Evolutionary conservation across 2,888 invertebrate species (phyloP), one percentile per base, ranked within the genome.

Genomic region (Lagria hirta): DNA sequence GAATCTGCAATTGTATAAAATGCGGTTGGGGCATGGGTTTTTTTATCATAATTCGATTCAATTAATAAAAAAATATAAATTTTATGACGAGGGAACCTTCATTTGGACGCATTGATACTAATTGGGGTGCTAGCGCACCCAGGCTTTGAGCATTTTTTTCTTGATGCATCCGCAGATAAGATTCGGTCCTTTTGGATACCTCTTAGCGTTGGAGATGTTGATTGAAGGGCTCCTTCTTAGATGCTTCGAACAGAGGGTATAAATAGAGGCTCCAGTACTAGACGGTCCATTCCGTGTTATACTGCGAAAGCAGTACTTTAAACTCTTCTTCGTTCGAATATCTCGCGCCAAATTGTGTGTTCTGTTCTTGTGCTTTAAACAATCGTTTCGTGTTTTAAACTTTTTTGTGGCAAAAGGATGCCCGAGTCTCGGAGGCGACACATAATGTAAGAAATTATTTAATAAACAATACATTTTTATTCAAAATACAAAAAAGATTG

Each of bases 201-300:
- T 10, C 7, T 23, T 10, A 28, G 20, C n/a, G 7, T 14, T 21
- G 37, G 28, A 35, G 24, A 43, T 35, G 34, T 24, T 15, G 16
- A 26, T 15, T 32, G 35, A 41, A 42, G 41, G 42, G 37, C 33
- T 29, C 27, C 36, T 36, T 20, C 28, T 4, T 22, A 22, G 34
- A 21, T 37, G 27, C 38, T 36, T 27, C 26, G 33, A 33, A 47
- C 42, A 35, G 47, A 47, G 37, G 47, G 43, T 47, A 47, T 47
- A 47, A 43, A 47, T 47, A 47, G 47, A 47, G 47, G 47, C 43
- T 43, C 42, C 34, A 43, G 47, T 47, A 47, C 47, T 33, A 37
- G 47, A 43, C 47, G 47, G 47, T 30, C 46, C 43, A 47, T 47
- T 46, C 42, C 47, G 47, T 47, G 46, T 33, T 37, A 43, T 47